phyloP scores from a whole-genome alignment of 2,888 invertebrate genomes.

The Aporophyla lueneburgensis region DNA sequence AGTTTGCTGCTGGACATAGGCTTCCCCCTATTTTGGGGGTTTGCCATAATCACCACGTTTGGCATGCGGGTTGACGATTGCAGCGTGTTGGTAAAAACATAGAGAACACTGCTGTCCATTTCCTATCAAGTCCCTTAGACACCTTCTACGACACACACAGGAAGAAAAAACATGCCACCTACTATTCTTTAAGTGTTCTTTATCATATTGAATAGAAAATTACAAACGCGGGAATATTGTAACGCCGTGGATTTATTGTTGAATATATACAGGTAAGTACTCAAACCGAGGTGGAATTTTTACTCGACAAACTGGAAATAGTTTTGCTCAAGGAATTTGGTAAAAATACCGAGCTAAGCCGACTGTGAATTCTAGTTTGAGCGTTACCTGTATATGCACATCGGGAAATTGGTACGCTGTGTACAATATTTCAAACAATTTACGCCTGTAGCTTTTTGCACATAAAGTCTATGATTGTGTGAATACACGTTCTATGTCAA shows the following conservation, averaged over 20 bases:
- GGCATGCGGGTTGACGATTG: no score
- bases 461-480: constrained; percentile 24
- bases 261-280: constrained; percentile 5
- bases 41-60: no score
- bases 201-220: no score
- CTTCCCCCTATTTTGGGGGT: no score
- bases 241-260: not conserved
- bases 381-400: constrained; percentile 12
- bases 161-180: no score
- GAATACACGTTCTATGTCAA: constrained; percentile 56
- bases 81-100: no score
- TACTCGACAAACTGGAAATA: constrained; percentile 25
- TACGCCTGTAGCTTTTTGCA: not conserved
- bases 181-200: no score
- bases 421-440: constrained; percentile 28
- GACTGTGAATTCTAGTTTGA: constrained; percentile 55
- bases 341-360: constrained; percentile 58
- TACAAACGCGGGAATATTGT: no score
- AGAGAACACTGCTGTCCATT: no score
- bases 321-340: constrained; percentile 47
- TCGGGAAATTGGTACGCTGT: constrained; percentile 31
- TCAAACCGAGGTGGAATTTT: constrained; percentile 22
- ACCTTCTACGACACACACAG: no score
- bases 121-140: no score
- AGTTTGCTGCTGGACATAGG: no score